phyloP scores from a whole-genome alignment of 2,797 vertebrate species.

The Dicrostonyx torquatus region DNA sequence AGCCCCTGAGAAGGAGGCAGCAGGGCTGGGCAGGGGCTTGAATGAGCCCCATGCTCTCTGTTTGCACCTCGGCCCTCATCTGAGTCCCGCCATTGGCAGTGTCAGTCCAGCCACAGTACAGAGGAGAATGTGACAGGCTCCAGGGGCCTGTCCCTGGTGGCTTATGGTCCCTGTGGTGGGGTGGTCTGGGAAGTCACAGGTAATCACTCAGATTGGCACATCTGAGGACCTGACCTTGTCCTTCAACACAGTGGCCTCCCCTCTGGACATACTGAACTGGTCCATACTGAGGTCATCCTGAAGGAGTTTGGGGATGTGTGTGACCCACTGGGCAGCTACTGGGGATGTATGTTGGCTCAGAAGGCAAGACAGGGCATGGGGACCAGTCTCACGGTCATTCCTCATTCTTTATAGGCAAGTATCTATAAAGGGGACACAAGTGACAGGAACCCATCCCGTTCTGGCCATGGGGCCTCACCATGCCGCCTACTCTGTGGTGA shows the following conservation, averaged over 20 bases:
- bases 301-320: accelerated
- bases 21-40: not conserved
- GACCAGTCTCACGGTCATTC: not conserved
- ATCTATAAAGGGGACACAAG: accelerated
- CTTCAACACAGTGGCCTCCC: not conserved
- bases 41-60: not conserved
- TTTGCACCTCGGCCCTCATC: accelerated
- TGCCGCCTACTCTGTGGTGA: accelerated
- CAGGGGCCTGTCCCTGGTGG: not conserved
- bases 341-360: accelerated
- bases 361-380: accelerated
- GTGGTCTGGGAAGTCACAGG: not conserved
- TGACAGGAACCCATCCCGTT: not conserved
- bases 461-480: not conserved
- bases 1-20: conserved; percentile 50
- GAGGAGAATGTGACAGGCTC: no score
- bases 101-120: accelerated
- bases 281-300: not conserved
- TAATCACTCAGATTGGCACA: not conserved
- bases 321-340: not conserved
- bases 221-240: accelerated
- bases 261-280: accelerated
- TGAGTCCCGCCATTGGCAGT: accelerated
- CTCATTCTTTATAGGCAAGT: accelerated
- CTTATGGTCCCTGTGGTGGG: not conserved